phyloP scores from a whole-genome alignment of 2,888 invertebrate genomes.

The Salpingus planirostris region DNA sequence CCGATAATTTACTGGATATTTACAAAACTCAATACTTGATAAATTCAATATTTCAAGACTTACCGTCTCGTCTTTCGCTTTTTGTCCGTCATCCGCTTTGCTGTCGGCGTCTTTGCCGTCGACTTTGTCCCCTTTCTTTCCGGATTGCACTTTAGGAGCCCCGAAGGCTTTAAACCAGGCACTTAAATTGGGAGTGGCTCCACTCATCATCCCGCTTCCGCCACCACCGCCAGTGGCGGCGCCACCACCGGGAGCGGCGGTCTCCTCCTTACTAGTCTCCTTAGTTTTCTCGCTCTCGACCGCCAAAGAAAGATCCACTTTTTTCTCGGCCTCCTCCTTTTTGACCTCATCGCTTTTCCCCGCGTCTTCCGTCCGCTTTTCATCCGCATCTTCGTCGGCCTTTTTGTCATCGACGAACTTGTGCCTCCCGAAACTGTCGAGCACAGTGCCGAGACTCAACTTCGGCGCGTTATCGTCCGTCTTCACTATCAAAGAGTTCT shows the following conservation, averaged over 20 bases:
- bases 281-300: conserved; percentile 23
- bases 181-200: conserved; percentile 74
- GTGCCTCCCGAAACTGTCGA: conserved; percentile 65
- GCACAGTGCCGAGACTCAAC: conserved; percentile 74
- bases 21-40: too few species aligned
- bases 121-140: conserved; percentile 61
- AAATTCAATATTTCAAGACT: too few species aligned
- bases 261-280: conserved; percentile 23
- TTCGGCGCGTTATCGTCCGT: conserved; percentile 65
- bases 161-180: conserved; percentile 92
- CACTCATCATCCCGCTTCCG: conserved; percentile 47
- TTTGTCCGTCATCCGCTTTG: conserved; percentile 30
- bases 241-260: neutral
- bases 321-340: conserved; percentile 18
- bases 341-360: conserved; percentile 11
- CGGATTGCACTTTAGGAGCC: conserved; percentile 61
- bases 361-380: conserved; percentile 1
- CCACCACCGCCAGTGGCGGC: neutral
- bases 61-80: conserved; percentile 34
- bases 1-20: too few species aligned
- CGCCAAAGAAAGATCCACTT: conserved; percentile 19
- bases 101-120: conserved; percentile 41
- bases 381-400: conserved; percentile 31
- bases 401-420: conserved; percentile 51
- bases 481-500: conserved; percentile 50